phyloP scores from a whole-genome alignment of 30 jellyfish, hydroid and myxozoan species.

The Hydra vulgaris region DNA sequence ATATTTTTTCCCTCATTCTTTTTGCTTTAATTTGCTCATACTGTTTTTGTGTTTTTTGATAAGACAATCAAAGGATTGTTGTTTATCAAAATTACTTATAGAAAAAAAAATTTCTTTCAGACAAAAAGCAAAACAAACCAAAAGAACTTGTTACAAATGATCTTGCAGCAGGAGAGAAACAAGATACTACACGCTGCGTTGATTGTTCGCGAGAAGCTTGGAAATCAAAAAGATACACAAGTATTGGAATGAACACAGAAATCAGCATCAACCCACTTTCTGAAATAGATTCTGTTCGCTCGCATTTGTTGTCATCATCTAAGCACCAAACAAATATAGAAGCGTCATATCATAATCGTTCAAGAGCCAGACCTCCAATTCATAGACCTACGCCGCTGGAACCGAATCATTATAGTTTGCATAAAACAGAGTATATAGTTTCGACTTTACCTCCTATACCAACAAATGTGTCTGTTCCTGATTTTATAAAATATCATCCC shows the following conservation, averaged over 20 bases:
- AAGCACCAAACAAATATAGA: conserved; percentile 3
- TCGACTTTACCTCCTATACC: conserved; percentile 16
- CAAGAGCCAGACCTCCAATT: conserved; percentile 23
- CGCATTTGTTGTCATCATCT: not conserved
- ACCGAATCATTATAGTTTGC: conserved; percentile 16
- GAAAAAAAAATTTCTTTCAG: not conserved
- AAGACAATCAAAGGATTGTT: no score
- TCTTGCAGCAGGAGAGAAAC: not conserved
- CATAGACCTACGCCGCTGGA: conserved; percentile 11
- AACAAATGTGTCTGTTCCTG: not conserved
- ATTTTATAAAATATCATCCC: conserved; percentile 9
- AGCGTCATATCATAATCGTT: conserved; percentile 5
- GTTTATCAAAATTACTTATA: no score
- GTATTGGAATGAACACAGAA: conserved; percentile 95
- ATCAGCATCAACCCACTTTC: conserved; percentile 85
- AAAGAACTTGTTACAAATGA: not conserved
- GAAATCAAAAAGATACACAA: conserved; percentile 88
- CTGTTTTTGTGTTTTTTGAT: not conserved
- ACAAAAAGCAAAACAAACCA: not conserved
- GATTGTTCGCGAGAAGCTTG: conserved; percentile 98
- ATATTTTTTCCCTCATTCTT: no score
- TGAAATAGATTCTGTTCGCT: conserved; percentile 50
- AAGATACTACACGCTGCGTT: conserved; percentile 78
- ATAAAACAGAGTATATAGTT: conserved; percentile 15
- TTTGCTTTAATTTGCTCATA: no score